Conservation (phyloP, 2,888 invertebrate species). For the Drepana falcataria region DNA sequence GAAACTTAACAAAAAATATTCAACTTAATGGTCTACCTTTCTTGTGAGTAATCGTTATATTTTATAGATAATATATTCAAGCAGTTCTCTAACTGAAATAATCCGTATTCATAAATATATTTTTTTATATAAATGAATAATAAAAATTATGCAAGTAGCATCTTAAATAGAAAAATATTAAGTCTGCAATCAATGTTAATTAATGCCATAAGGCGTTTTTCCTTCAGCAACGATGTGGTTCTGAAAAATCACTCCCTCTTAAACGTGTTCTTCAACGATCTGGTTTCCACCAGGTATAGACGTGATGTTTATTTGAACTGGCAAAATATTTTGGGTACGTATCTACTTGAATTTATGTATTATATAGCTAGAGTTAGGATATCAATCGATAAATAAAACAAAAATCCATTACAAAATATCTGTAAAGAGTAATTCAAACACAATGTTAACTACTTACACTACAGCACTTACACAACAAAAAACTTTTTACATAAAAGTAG, state of each 20-base stretch:
- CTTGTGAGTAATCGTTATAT: slow-evolving; percentile 58
- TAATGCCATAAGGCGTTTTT: slow-evolving; percentile 7
- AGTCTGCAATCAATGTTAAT: background rate
- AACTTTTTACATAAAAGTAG: no score
- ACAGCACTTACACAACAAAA: no score
- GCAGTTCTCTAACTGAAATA: background rate
- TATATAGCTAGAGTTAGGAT: no score
- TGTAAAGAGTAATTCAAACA: no score
- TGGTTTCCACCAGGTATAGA: slow-evolving; percentile 82
- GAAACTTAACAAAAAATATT: slow-evolving; percentile 65
- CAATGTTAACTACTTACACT: no score
- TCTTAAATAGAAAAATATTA: no score
- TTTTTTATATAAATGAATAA: no score
- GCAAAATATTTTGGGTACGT: slow-evolving; percentile 83
- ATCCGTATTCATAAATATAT: no score
- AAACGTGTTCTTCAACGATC: slow-evolving; percentile 82
- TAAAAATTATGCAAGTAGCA: no score
- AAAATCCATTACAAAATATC: no score
- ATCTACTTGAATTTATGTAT: slow-evolving; percentile 2
- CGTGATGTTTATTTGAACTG: slow-evolving; percentile 83
- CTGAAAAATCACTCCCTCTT: slow-evolving; percentile 77
- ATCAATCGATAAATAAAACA: no score
- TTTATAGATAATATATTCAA: background rate
- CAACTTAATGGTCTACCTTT: slow-evolving; percentile 62
- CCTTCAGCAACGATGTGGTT: slow-evolving; percentile 60